phyloP scores from a whole-genome alignment of 2,797 vertebrate genomes.

The Aulostomus chinensis region DNA sequence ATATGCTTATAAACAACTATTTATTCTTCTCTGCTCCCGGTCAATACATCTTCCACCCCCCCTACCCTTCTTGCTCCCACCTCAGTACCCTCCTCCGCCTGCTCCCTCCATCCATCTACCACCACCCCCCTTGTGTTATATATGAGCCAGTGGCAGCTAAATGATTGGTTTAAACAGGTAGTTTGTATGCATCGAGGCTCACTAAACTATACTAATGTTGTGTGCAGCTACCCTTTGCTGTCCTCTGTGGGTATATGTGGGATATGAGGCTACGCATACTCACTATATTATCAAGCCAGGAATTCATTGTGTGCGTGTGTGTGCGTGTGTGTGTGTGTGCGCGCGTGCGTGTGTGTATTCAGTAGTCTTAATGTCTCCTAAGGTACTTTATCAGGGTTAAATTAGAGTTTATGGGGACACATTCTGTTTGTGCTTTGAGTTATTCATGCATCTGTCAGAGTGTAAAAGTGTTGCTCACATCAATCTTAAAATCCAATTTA shows the following conservation, averaged over 20 bases:
- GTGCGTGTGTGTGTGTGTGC: constrained; percentile 5
- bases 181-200: constrained; percentile 70
- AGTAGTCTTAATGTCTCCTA: constrained; percentile 8
- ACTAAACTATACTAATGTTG: constrained; percentile 48
- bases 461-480: background rate
- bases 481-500: background rate
- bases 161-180: constrained; percentile 67
- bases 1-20: constrained; percentile 3
- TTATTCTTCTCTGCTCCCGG: constrained; percentile 15
- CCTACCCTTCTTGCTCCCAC: constrained; percentile 3
- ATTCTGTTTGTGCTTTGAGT: constrained; percentile 1
- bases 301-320: constrained; percentile 7
- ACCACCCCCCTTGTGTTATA: constrained; percentile 30
- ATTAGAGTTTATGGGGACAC: constrained; percentile 21
- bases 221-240: constrained; percentile 23
- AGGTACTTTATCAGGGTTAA: constrained; percentile 22
- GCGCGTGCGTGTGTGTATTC: constrained; percentile 9
- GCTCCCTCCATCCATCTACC: constrained; percentile 30
- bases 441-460: background rate
- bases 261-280: constrained; percentile 8
- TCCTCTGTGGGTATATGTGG: constrained; percentile 16
- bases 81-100: constrained; percentile 13
- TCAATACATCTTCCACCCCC: constrained; percentile 23
- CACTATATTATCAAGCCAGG: constrained; percentile 29
- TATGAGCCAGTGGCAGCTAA: constrained; percentile 46